phyloP scores from a whole-genome alignment of 2,797 vertebrate genomes.

The Chelmon rostratus region DNA sequence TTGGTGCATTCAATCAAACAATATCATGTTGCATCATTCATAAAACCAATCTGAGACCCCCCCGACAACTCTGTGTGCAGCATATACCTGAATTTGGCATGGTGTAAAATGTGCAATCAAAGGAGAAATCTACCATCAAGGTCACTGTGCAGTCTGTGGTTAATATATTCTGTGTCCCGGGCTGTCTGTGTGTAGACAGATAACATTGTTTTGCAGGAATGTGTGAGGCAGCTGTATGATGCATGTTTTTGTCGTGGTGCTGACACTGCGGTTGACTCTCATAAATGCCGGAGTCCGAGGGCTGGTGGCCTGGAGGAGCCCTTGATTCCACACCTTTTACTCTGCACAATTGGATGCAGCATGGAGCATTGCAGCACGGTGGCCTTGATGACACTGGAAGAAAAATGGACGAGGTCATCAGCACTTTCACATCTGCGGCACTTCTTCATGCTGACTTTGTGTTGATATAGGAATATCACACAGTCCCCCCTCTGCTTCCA shows the following conservation, averaged over 20 bases:
- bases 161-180: constrained; percentile 56
- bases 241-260: constrained; percentile 66
- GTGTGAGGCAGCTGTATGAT: constrained; percentile 65
- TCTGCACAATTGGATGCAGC: constrained; percentile 70
- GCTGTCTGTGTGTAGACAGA: constrained; percentile 52
- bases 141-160: constrained; percentile 40
- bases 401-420: constrained; percentile 83
- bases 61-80: constrained; percentile 40
- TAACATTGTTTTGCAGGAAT: constrained; percentile 63
- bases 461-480: constrained; percentile 74
- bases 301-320: constrained; percentile 63
- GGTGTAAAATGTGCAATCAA: constrained; percentile 59
- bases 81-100: constrained; percentile 41
- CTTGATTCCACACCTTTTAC: constrained; percentile 71
- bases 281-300: constrained; percentile 74
- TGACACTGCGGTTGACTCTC: constrained; percentile 77
- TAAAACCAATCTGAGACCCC: constrained; percentile 64
- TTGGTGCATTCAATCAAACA: constrained; percentile 81
- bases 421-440: constrained; percentile 67
- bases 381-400: constrained; percentile 75
- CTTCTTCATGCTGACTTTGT: constrained; percentile 77
- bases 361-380: constrained; percentile 59
- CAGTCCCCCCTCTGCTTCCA: constrained; percentile 42
- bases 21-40: constrained; percentile 82
- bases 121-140: constrained; percentile 53